A percentile compares a stretch with the other conserved stretches of the same genome.
phyloP scores from a whole-genome alignment of 2,113 vertebrate species.

The Urocynchramus pylzowi region DNA sequence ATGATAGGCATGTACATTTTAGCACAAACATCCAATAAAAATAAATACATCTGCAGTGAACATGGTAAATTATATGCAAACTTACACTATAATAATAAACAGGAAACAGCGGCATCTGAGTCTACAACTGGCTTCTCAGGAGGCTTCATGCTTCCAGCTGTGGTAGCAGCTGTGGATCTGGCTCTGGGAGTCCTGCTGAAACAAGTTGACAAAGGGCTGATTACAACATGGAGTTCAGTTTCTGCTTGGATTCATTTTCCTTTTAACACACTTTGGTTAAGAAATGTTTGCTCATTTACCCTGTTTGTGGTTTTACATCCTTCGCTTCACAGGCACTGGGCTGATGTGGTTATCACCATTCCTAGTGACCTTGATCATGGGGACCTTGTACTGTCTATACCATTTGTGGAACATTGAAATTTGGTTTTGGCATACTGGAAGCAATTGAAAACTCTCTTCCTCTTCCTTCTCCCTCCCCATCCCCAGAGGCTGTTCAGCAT shows the following conservation, averaged over 20 bases:
- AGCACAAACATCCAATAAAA: constrained; percentile 54
- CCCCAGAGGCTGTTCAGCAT: neutral
- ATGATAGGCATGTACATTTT: constrained; percentile 43
- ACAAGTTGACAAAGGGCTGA: constrained; percentile 54
- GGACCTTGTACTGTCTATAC: neutral
- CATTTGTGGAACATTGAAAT: neutral
- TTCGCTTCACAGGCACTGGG: neutral
- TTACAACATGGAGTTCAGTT: constrained; percentile 47
- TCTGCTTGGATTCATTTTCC: constrained; percentile 42
- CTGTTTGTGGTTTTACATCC: neutral
- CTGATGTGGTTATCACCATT: neutral
- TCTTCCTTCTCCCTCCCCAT: constrained; percentile 23
- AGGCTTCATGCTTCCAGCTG: constrained; percentile 53
- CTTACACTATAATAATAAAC: constrained; percentile 67
- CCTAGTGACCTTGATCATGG: neutral
- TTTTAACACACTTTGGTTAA: neutral
- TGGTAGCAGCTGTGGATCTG: constrained; percentile 59
- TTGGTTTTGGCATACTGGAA: constrained; percentile 11
- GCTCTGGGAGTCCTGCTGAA: constrained; percentile 35
- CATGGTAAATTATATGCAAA: constrained; percentile 63
- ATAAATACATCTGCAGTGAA: constrained; percentile 64
- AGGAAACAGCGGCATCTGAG: constrained; percentile 67
- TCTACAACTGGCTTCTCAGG: constrained; percentile 60
- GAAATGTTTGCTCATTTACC: constrained; percentile 18
- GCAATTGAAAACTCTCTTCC: constrained; percentile 26